These are phyloP conservation scores for Drosophila repleta DNA, from an alignment of 1,140 invertebrate genomes.

Conservation along the genomic window DNA sequence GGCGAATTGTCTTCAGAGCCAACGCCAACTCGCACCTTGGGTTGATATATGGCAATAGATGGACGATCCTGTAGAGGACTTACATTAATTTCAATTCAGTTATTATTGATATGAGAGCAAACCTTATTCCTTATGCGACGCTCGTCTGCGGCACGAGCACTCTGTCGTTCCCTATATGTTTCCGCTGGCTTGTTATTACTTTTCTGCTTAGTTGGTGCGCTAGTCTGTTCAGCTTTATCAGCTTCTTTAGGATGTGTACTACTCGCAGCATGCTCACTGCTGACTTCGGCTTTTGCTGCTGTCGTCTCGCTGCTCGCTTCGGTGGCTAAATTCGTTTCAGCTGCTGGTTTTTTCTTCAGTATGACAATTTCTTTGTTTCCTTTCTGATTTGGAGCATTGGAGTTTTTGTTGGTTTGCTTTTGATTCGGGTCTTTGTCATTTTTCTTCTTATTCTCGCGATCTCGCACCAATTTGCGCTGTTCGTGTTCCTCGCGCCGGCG, in stretches of 20 bases:
- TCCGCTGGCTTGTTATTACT: neutral
- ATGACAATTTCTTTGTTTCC: slow-evolving; percentile 63
- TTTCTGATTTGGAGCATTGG: slow-evolving; percentile 42
- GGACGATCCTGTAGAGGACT: slow-evolving; percentile 77
- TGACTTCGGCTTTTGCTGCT: neutral
- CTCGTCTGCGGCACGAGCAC: slow-evolving; percentile 57
- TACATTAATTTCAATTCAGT: too few species aligned
- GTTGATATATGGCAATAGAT: slow-evolving; percentile 80
- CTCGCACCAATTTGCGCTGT: slow-evolving; percentile 56
- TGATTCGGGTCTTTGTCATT: slow-evolving; percentile 39
- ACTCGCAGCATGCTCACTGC: neutral
- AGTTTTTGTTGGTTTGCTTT: slow-evolving; percentile 27
- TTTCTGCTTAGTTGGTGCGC: neutral
- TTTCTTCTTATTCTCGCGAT: slow-evolving; percentile 60
- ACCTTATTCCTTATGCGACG: slow-evolving; percentile 85
- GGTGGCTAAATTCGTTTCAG: neutral
- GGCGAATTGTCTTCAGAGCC: slow-evolving; percentile 58
- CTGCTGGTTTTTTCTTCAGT: slow-evolving; percentile 54
- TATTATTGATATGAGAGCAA: neutral
- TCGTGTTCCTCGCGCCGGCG: slow-evolving; percentile 73
- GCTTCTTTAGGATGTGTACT: neutral
- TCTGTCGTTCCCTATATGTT: slow-evolving; percentile 13
- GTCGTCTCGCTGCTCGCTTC: slow-evolving; percentile 17
- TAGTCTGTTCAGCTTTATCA: neutral
- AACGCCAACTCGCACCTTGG: slow-evolving; percentile 57